Evolutionary conservation across 2,797 vertebrate species (phyloP).

Genomic region (Euphonia xanthogaster): DNA sequence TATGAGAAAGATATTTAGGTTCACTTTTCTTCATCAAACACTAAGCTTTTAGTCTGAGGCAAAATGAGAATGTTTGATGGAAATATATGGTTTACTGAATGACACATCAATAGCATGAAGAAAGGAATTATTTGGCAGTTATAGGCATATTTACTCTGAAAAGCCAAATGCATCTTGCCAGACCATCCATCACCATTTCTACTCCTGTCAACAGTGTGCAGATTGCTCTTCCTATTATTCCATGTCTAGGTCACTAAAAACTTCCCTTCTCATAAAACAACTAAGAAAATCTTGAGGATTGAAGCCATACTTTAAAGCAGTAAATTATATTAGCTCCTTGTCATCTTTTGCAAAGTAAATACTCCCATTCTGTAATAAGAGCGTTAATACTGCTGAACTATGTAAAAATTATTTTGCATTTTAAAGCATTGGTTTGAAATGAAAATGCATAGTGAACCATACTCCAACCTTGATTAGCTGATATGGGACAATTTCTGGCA

Average conservation of each 20-base stretch:
- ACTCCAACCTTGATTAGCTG: not conserved
- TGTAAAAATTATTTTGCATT: not conserved
- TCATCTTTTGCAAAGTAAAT: not conserved
- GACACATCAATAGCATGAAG: not conserved
- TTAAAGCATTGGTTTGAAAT: not conserved
- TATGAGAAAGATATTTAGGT: not conserved
- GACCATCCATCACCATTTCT: slow-evolving; percentile 31
- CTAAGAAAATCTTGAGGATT: not conserved
- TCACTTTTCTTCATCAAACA: not conserved
- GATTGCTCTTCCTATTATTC: not conserved
- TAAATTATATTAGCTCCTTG: not conserved
- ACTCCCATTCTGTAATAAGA: not conserved
- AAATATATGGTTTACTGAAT: not conserved
- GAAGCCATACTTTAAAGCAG: not conserved
- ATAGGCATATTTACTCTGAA: not conserved
- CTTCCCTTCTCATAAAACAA: not conserved
- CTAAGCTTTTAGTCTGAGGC: not conserved
- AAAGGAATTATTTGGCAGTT: slow-evolving; percentile 36
- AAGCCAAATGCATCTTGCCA: slow-evolving; percentile 31
- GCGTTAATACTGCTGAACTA: not conserved
- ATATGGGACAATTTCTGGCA: not conserved
- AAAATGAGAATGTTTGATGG: not conserved
- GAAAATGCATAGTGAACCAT: not conserved
- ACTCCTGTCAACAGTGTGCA: not conserved
- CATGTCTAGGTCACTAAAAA: not conserved